Conservation (phyloP, 2,888 invertebrate genomes). For the Magallana nippona region DNA sequence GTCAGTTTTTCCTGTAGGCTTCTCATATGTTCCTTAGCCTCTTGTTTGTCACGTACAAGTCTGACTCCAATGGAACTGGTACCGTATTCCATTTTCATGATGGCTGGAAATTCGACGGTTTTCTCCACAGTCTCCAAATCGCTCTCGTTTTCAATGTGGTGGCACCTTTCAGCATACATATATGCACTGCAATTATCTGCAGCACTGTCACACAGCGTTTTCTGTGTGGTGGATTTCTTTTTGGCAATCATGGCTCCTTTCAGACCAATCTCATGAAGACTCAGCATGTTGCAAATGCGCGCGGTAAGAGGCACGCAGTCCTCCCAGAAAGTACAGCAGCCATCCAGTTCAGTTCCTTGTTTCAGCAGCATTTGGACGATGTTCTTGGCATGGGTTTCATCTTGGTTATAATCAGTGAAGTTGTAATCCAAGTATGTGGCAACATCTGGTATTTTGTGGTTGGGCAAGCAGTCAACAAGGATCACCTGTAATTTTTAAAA, state of each 20-base stretch:
- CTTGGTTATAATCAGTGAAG: constrained; percentile 59
- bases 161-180: constrained; percentile 55
- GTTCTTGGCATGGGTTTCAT: constrained; percentile 55
- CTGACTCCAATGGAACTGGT: constrained; percentile 67
- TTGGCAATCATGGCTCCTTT: constrained; percentile 62
- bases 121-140: constrained; percentile 50
- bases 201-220: constrained; percentile 44
- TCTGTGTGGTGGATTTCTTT: constrained; percentile 60
- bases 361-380: constrained; percentile 55
- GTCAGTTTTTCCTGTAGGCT: constrained; percentile 50
- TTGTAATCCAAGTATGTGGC: constrained; percentile 58
- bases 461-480: constrained; percentile 58
- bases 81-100: constrained; percentile 67
- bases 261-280: constrained; percentile 48
- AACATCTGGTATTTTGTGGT: constrained; percentile 50
- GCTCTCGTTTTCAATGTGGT: constrained; percentile 42
- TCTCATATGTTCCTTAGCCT: constrained; percentile 50
- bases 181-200: constrained; percentile 59
- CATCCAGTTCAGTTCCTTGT: constrained; percentile 52
- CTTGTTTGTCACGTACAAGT: constrained; percentile 55
- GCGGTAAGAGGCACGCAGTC: constrained; percentile 67
- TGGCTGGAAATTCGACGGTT: constrained; percentile 54
- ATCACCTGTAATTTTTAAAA: constrained; percentile 53
- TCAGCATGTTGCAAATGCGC: constrained; percentile 54
- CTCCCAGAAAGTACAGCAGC: constrained; percentile 69